Evolutionary conservation across 2,888 invertebrate genomes (phyloP), one percentile per base, ranked within the genome.

Genomic region (Thelaira solivaga): DNA sequence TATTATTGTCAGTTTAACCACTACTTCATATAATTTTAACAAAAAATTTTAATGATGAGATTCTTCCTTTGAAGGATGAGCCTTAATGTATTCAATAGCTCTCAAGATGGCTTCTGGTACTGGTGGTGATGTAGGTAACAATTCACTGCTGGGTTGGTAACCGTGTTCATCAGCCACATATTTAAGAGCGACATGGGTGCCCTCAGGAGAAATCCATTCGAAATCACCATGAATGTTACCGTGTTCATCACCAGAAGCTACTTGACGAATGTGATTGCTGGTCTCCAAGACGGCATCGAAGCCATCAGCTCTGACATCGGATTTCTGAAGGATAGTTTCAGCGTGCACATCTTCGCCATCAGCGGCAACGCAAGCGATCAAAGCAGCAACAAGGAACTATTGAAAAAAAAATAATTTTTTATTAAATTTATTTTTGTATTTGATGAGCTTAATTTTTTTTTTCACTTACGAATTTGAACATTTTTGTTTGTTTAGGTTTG

Each of bases 81-180:
- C 85, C 80, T 84, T 88, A 83, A 86, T 91, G 89, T 89, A 92
- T 82, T 91, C 89, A 20, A 92, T 11, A 20, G 81, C 53, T 7
- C 68, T 78, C 6, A 80, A 34, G 45, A 83, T 82, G 5, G 61
- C 71, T 4, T 61, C 78, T 72, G 82, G 81, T 11, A 80, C 65
- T 79, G 82, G 82, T 65, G 80, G 83, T 26, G 81, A 72, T 11
- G 76, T 79, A 64, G 84, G 82, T 43, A 76, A 34, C 26, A 73
- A 20, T 22, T 47, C 49, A 45, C 83, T 75, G 34, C 36, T 24
- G 20, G 85, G 83, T 53, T 83, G 82, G 49, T 80, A 83, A n/a
- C 86, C 86, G 51, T 84, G 75, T 76, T 86, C 87, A 80, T 86
- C 82, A 55, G 86, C 86, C 31, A 82, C 79, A 78, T 86, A 86